A percentile compares a stretch with the other conserved stretches of the same genome.
phyloP scores from a whole-genome alignment of 1,140 invertebrate species.

The Pogonus chalceus region DNA sequence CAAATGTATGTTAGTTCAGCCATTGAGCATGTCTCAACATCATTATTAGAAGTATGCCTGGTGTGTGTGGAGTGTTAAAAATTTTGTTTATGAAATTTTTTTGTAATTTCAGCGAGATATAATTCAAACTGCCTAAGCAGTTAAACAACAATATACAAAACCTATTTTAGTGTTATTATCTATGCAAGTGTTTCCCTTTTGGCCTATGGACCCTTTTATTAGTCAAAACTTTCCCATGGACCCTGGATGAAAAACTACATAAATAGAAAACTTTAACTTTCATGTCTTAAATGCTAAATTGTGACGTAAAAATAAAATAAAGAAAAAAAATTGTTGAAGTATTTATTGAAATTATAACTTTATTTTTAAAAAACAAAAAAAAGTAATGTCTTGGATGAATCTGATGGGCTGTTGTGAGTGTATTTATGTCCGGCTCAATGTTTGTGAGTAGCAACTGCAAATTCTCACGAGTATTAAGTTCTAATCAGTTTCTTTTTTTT shows the following conservation, averaged over 20 bases:
- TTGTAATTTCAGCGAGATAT: too few relatives aligned
- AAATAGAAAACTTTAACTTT: slow-evolving; percentile 31
- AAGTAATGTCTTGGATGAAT: slow-evolving; percentile 9
- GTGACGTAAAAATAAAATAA: slow-evolving; percentile 9
- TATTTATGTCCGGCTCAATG: slow-evolving; percentile 10
- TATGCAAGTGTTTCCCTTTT: too few relatives aligned
- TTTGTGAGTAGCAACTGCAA: slow-evolving; percentile 15
- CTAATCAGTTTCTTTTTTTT: slow-evolving; percentile 17
- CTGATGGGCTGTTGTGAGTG: slow-evolving; percentile 9
- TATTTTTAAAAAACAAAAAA: slow-evolving; percentile 16
- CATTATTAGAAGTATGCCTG: too few relatives aligned
- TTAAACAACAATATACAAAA: too few relatives aligned
- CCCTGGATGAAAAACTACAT: slow-evolving; percentile 22
- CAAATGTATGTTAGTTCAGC: too few relatives aligned
- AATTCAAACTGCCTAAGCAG: too few relatives aligned
- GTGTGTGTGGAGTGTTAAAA: too few relatives aligned
- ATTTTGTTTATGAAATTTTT: too few relatives aligned
- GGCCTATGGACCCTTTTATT: not conserved
- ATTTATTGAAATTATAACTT: slow-evolving; percentile 12
- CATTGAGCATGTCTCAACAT: too few relatives aligned
- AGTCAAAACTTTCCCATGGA: not conserved
- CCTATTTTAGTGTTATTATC: too few relatives aligned
- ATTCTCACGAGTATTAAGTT: slow-evolving; percentile 15
- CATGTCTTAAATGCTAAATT: slow-evolving; percentile 17
- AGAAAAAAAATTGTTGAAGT: slow-evolving; percentile 9